These are phyloP conservation scores for Drosophila infuscata DNA, from an alignment of 2,888 invertebrate species.

Conservation along the genomic window DNA sequence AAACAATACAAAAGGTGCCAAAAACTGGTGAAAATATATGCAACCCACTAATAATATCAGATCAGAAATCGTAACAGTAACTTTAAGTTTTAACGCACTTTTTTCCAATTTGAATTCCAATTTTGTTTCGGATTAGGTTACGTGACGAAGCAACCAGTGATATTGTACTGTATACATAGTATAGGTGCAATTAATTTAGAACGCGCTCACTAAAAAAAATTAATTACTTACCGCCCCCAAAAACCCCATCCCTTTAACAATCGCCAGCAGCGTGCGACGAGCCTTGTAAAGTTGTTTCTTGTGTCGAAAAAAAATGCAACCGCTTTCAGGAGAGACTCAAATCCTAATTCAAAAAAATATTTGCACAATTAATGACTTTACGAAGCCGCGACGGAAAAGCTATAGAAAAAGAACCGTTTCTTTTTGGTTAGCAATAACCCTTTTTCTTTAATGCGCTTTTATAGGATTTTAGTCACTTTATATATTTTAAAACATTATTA, in stretches of 20 bases:
- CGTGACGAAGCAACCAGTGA: conserved; percentile 85
- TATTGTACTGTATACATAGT: conserved; percentile 86
- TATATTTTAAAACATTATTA: conserved; percentile 72
- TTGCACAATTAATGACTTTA: conserved; percentile 75
- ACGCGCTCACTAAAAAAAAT: conserved; percentile 81
- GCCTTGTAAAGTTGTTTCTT: conserved; percentile 82
- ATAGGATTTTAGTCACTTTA: conserved; percentile 79
- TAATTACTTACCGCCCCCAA: conserved; percentile 35
- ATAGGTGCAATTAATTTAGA: conserved; percentile 85
- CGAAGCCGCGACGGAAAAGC: conserved; percentile 60
- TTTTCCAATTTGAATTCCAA: conserved; percentile 67
- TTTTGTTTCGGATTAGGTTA: conserved; percentile 82
- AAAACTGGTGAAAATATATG: conserved; percentile 62
- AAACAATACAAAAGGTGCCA: conserved; percentile 53
- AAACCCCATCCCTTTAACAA: conserved; percentile 26
- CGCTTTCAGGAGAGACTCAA: conserved; percentile 81
- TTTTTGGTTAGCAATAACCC: conserved; percentile 60
- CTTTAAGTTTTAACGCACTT: conserved; percentile 61
- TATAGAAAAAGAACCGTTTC: conserved; percentile 50
- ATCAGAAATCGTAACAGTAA: conserved; percentile 39
- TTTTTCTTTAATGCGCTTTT: conserved; percentile 77
- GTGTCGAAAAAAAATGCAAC: conserved; percentile 50
- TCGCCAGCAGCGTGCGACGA: conserved; percentile 42
- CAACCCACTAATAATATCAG: conserved; percentile 43
- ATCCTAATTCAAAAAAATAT: conserved; percentile 24